Evolutionary conservation across 2,113 vertebrate species (phyloP), one percentile per base, ranked within the genome.

Genomic region (Saccopteryx bilineata): DNA sequence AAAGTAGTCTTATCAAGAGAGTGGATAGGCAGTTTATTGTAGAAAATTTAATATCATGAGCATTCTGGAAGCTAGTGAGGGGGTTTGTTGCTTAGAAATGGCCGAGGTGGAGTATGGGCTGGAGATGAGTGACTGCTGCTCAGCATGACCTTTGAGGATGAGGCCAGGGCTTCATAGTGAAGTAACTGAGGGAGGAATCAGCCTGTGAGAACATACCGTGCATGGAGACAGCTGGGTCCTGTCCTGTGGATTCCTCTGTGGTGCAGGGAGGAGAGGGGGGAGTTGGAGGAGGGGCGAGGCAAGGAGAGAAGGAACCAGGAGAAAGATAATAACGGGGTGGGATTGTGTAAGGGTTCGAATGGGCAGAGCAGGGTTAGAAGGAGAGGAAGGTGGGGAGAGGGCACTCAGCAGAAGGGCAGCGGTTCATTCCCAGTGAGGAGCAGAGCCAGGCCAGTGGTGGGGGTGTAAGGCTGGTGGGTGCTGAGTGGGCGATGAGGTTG

Each of bases 201-300:
- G 23, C 6, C 24, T 65, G 61, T 1, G 0, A 33, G 21, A 14
- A 1, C 28, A 33, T 23, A 19, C 46, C 23, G 7, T 1, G 8
- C 60, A 33, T 18, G 3, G 10, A 79, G 84, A 60, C 63, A 84
- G 31, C 50, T 39, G 39, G 39, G 39, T 3, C 50, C 0, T 1
- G 33, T 28, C 46, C 68, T 33, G 8, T 69, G 58, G 76, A 5
- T 82, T 52, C 31, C n/a, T 78, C 23, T 68, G 5, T 61, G 56
- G 19, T 31, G 88, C 50, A 56, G 48, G 19, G 39, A 71, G 39
- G 12, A 50, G 2, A 7, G 5, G 23, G 18, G 39, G 39, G 39
- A n/a, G 8, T 6, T 89, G 76, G 15, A 46, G 10, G 8, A 5
- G 18, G 10, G 17, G 10, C 33, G 48, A 46, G 63, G n/a, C 5